Evolutionary conservation across 2,888 invertebrate genomes (phyloP), one percentile per base, ranked within the genome.

Genomic region (Trisateles emortualis): DNA sequence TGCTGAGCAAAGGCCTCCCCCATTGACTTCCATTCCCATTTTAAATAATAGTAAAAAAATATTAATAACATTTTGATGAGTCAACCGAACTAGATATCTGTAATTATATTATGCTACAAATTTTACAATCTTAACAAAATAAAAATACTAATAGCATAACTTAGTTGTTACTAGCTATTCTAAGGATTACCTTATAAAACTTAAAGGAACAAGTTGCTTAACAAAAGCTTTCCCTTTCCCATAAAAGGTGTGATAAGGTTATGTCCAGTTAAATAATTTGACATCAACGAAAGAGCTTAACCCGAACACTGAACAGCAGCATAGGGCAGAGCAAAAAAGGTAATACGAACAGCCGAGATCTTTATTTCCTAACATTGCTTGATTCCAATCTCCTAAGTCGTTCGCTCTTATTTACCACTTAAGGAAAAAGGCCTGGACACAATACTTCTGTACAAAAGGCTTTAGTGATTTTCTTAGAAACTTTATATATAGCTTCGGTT

Each of bases 381-480:
- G 17, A 41, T 53, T 49, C 29, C 8, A 53, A 51, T 41, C n/a
- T 35, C 13, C 17, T 46, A 38, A 41, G 38, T 36, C 46, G 29
- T 51, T 59, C 19, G 2, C 13, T 41, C 33, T 58, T 44, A 52
- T 53, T 61, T 36, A 46, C 24, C 39, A 30, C 19, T 46, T 43
- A 30, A 50, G 40, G 45, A 40, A 52, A 52, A 36, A 33, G 32
- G 40, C n/a, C 13, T 30, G 22, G 33, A 51, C 22, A 58, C 22
- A 60, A 47, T 33, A 45, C 29, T 36, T 36, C 14, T 16, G 8
- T 32, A 54, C 38, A 56, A 62, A 58, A 45, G 52, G 36, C 29
- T 24, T 39, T 38, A 65, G 68, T 53, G 59, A 71, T 65, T 72
- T 46, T 39, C 43, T 44, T 22, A 14, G 16, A 41, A 59, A 54